Evolutionary conservation across 2,797 vertebrate species (phyloP).

Genomic region (Anguilla marmorata): DNA sequence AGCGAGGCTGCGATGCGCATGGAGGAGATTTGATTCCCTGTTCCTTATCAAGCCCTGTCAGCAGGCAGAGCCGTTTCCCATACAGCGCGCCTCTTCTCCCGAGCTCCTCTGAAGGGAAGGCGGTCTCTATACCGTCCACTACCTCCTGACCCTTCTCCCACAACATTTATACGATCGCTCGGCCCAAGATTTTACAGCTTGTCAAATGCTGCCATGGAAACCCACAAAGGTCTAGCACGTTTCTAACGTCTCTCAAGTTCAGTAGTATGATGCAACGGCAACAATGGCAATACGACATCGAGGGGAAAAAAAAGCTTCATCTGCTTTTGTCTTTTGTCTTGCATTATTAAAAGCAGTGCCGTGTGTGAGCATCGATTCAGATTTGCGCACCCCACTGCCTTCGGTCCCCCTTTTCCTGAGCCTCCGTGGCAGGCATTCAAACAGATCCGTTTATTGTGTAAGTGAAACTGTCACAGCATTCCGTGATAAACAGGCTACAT

Average conservation of each 20-base stretch:
- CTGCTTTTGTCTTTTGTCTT: conserved; percentile 39
- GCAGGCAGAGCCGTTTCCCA: background rate
- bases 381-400: conserved; percentile 34
- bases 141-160: conserved; percentile 25
- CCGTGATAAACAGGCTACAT: conserved; percentile 51
- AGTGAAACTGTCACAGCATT: conserved; percentile 51
- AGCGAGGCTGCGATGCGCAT: conserved; percentile 31
- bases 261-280: conserved; percentile 43
- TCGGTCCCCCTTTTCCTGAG: conserved; percentile 41
- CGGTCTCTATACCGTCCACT: background rate
- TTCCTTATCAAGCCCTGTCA: conserved; percentile 24
- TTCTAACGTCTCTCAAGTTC: conserved; percentile 42
- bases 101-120: background rate
- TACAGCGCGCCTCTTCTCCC: background rate
- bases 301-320: conserved; percentile 5
- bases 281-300: conserved; percentile 17
- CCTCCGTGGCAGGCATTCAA: conserved; percentile 46
- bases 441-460: conserved; percentile 43
- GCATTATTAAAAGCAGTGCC: conserved; percentile 43
- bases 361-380: conserved; percentile 47
- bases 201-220: conserved; percentile 33
- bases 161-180: conserved; percentile 20
- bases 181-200: conserved; percentile 44
- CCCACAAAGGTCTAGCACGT: conserved; percentile 27
- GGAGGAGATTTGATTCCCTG: conserved; percentile 15